A percentile compares a stretch with the other conserved stretches of the same genome.
Evolutionary conservation across 2,113 vertebrate species (phyloP).

Genomic region (Eurypyga helias): DNA sequence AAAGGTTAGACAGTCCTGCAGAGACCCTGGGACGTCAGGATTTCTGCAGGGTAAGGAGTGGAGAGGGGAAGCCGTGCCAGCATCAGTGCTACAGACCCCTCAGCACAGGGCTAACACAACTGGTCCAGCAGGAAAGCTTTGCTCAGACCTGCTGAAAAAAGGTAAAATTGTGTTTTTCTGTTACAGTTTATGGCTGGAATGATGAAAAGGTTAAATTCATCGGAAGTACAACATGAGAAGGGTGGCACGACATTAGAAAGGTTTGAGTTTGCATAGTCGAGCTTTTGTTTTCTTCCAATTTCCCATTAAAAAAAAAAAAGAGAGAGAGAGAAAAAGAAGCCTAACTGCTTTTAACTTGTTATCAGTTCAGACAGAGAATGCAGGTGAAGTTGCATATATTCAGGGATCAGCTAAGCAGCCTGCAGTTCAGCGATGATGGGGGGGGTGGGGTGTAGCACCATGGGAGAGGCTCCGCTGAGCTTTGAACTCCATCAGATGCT

Average conservation of each 20-base stretch:
- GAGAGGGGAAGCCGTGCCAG: neutral
- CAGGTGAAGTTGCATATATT: neutral
- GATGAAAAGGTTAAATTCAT: neutral
- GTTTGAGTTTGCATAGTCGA: conserved; percentile 20
- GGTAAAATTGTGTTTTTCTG: neutral
- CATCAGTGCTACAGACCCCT: neutral
- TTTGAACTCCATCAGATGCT: conserved; percentile 16
- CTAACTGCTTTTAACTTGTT: neutral
- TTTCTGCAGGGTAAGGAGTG: neutral
- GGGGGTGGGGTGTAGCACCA: neutral
- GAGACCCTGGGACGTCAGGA: neutral
- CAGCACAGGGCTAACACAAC: no score
- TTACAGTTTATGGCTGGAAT: neutral
- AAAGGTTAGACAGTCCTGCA: neutral
- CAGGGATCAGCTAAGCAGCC: neutral
- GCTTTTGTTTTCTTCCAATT: neutral
- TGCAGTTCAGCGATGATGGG: neutral
- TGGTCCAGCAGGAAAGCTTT: neutral
- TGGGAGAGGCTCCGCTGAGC: neutral
- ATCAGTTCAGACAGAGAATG: neutral
- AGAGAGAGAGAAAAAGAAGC: neutral
- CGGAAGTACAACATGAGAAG: neutral
- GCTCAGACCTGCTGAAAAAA: neutral
- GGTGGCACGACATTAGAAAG: neutral
- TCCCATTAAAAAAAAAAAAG: neutral